A percentile compares a stretch with the other conserved stretches of the same genome.
Conservation (phyloP, 2,113 vertebrate species). For the Bagarius yarrelli region DNA sequence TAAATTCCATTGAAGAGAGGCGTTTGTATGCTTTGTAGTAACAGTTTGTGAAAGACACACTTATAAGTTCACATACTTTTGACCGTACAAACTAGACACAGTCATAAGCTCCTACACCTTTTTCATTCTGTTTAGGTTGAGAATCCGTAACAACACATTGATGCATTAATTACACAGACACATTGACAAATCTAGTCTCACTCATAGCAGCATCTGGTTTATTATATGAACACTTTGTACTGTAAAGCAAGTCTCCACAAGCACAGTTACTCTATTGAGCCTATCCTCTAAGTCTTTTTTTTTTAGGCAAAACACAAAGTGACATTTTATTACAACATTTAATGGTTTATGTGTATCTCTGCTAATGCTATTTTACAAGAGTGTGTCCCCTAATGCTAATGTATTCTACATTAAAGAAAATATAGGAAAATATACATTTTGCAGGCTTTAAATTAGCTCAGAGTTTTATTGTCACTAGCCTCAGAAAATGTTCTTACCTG, state of each 20-base stretch:
- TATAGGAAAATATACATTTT: neutral
- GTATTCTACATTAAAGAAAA: neutral
- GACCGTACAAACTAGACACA: neutral
- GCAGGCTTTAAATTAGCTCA: neutral
- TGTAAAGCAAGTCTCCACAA: slow-evolving; percentile 37
- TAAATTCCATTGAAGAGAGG: too few relatives aligned
- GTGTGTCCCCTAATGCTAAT: neutral
- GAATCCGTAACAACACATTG: neutral
- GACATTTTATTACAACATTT: neutral
- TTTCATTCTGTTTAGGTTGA: neutral
- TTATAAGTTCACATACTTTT: too few relatives aligned
- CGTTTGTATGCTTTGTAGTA: too few relatives aligned
- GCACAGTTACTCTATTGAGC: slow-evolving; percentile 9
- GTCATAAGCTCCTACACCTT: neutral
- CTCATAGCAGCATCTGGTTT: slow-evolving; percentile 23
- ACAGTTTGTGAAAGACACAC: too few relatives aligned
- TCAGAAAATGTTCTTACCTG: neutral
- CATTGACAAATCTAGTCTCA: slow-evolving; percentile 31
- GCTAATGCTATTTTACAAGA: neutral
- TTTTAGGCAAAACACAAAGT: neutral
- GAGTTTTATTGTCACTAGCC: neutral
- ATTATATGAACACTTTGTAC: slow-evolving; percentile 28
- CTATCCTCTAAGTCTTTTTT: slow-evolving; percentile 5
- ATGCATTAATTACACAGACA: neutral
- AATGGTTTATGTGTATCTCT: neutral